Evolutionary conservation across 2,797 vertebrate species (phyloP).

Genomic region (Epinephelus awoara): DNA sequence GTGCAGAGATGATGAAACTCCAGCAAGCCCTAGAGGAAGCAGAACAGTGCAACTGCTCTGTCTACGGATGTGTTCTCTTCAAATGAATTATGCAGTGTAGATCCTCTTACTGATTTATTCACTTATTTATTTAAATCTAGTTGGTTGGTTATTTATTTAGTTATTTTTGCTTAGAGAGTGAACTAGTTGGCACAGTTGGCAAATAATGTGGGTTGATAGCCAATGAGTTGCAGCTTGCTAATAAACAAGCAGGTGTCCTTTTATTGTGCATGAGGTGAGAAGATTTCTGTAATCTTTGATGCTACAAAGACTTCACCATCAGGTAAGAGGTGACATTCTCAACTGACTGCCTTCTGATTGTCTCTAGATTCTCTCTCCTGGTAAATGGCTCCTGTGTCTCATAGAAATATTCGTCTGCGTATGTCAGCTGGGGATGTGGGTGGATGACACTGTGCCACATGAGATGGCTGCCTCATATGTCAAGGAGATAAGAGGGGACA

Average conservation of each 20-base stretch:
- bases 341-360: conserved; percentile 35
- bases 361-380: conserved; percentile 35
- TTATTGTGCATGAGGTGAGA: conserved; percentile 17
- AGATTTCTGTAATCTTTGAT: conserved; percentile 31
- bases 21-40: conserved; percentile 61
- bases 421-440: conserved; percentile 32
- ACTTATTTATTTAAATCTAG: conserved; percentile 57
- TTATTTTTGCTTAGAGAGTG: conserved; percentile 37
- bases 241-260: conserved; percentile 17
- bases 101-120: conserved; percentile 61
- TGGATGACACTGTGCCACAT: conserved; percentile 46
- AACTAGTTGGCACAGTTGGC: conserved; percentile 32
- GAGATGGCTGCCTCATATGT: conserved; percentile 63
- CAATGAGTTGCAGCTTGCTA: conserved; percentile 18
- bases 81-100: conserved; percentile 74
- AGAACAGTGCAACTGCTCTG: conserved; percentile 50
- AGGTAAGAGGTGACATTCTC: conserved; percentile 52
- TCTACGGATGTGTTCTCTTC: conserved; percentile 62
- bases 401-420: conserved; percentile 24
- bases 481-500: conserved; percentile 68
- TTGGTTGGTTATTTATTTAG: conserved; percentile 45
- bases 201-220: conserved; percentile 19
- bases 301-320: conserved; percentile 34
- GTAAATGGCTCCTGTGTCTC: conserved; percentile 46
- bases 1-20: conserved; percentile 66